Evolutionary conservation across 37 sponge, comb jelly and placozoan genomes (phyloP).

Genomic region (Spongilla lacustris): DNA sequence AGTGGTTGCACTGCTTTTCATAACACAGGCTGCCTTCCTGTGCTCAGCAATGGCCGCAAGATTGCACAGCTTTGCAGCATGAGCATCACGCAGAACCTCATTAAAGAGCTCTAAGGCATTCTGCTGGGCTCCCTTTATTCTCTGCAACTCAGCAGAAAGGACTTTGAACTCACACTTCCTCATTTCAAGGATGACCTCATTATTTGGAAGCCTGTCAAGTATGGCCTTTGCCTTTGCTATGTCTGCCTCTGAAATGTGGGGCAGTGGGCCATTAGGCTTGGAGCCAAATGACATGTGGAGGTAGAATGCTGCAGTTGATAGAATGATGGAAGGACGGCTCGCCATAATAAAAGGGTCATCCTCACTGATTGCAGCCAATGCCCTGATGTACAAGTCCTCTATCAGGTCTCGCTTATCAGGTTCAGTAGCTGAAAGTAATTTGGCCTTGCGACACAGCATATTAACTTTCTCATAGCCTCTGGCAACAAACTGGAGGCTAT

Average conservation of each 20-base stretch:
- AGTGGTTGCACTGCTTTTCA: no score
- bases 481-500: background rate
- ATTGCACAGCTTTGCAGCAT: conserved; percentile 3
- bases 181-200: background rate
- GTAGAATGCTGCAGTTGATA: conserved; percentile 24
- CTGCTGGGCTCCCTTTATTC: conserved; percentile 4
- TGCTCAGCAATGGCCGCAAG: conserved; percentile 3
- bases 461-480: conserved; percentile 11
- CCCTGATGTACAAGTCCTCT: background rate
- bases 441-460: conserved; percentile 7
- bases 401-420: conserved; percentile 2
- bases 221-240: conserved; percentile 12
- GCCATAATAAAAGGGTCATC: conserved; percentile 1
- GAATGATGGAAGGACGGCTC: background rate
- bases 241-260: background rate
- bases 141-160: background rate
- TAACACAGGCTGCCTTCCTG: no score
- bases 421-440: background rate
- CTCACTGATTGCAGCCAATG: background rate
- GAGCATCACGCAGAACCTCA: background rate
- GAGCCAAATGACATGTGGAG: conserved; percentile 27
- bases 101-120: conserved; percentile 4
- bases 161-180: conserved; percentile 18
- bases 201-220: background rate
- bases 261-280: conserved; percentile 4